Conservation (phyloP, 2,888 invertebrate genomes). For the Lysandra coridon region DNA sequence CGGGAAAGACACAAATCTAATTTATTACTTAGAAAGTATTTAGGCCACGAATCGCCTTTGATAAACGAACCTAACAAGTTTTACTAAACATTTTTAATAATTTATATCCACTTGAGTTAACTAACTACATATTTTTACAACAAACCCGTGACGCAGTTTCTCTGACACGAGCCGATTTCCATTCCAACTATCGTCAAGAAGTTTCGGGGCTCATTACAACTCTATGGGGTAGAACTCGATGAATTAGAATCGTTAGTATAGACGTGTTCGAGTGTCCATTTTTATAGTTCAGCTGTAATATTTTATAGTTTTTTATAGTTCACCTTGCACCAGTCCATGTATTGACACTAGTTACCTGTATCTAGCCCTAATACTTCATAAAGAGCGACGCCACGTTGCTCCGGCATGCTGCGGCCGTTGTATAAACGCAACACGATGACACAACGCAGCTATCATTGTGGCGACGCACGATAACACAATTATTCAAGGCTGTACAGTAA, state of each 20-base stretch:
- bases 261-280: conserved; percentile 22
- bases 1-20: too few relatives aligned
- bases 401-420: neutral
- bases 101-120: too few relatives aligned
- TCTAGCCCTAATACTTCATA: neutral
- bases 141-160: too few relatives aligned
- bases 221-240: neutral
- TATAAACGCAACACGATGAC: neutral
- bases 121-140: too few relatives aligned
- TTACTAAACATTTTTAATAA: too few relatives aligned
- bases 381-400: neutral
- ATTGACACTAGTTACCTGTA: conserved; percentile 13
- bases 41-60: too few relatives aligned
- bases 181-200: neutral
- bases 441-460: too few relatives aligned
- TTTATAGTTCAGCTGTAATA: conserved; percentile 10
- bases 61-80: too few relatives aligned
- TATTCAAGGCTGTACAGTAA: too few relatives aligned
- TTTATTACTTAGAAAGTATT: too few relatives aligned
- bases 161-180: too few relatives aligned
- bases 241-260: neutral
- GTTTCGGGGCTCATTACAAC: neutral
- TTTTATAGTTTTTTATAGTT: neutral
- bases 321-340: conserved; percentile 12
- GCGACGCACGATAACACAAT: too few relatives aligned